Base-by-base conservation (phyloP, 2,113 vertebrate genomes). In the Chaenogobius annularis region DNA sequence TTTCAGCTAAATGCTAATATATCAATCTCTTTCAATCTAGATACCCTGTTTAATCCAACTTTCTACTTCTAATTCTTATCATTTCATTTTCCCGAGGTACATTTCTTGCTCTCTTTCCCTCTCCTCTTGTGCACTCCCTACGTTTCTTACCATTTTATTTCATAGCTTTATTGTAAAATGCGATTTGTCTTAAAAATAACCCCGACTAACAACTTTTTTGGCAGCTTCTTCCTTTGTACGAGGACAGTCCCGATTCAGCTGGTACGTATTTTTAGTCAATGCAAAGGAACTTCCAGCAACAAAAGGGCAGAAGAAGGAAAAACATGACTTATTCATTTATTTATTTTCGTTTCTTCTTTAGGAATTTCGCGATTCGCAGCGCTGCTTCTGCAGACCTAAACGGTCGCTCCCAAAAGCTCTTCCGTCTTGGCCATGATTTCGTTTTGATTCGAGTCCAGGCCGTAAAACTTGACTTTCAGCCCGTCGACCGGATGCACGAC, bases 391-490 rank as follows among this genome's bases (percentile, higher is more conserved):
- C 58, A 2, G 1, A 14, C 13, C 74, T 94, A 98, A 87, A 98
- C 97, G 0, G 97, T 95, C 1, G 96, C 96, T 0, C 96, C 96
- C 82, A 98, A 83, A 89, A 97, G 93, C 88, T 96, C 94, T 31
- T 98, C 96, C 0, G 95, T 92, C 85, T 98, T 98, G 4, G 95
- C 94, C 93, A 96, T 93, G 87, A 99, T 98, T 92, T 99, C 95
- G 7, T 99, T 99, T 94, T 99, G 98, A 90, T 98, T 99, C 82
- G 98, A 98, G 94, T 99, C 97, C 83, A 98, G 91, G 89, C 98
- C 98, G 0, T 94, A 98, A 91, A 99, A 99, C 79, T 96, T 98
- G 83, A 99, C 97, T 65, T 94, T 96, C 43, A 99, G 93, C 86
- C 96, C 97, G 0, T 97, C 96, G 0, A 95, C 94, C 0, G 98